Evolutionary conservation across 2,797 vertebrate genomes (phyloP), one percentile per base, ranked within the genome.

Genomic region (Arnoldichthys spilopterus): DNA sequence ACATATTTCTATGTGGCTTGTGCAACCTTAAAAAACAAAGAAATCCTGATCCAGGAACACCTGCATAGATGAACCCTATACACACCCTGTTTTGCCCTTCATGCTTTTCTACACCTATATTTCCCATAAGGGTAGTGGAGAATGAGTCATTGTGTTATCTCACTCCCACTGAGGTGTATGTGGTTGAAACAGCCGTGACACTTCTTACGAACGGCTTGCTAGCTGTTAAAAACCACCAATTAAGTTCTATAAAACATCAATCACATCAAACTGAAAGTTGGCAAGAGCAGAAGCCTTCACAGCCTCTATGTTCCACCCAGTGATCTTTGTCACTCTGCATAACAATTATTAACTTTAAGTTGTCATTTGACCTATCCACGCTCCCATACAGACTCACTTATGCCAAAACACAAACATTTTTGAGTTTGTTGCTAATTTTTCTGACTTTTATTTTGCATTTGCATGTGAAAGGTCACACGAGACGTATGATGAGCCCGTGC

Each of bases 121-220:
- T 72, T 18, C 45, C 34, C 28, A 68, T 28, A 69, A 70, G 34
- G 47, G 26, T 8, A 32, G 45, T 69, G n/a, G 13, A 49, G 30
- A 34, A 24, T 78, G 68, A 72, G n/a, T 79, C 37, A 78, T 6
- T 30, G 34, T 22, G 1, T 72, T 54, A 51, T 32, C 40, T 12
- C 8, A 47, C 28, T 28, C n/a, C 2, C 3, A 37, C 18, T 64
- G 26, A 66, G 34, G 37, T 66, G 30, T 53, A 34, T 67, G 26
- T 66, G 43, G 37, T 47, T 78, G 20, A 64, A 54, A 30, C 24
- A 64, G 22, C 61, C 1, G 22, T 1, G 0, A 24, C 40, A 77
- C 11, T 22, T 40, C 43, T 61, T 34, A 20, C 1, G 53, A 68
- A 43, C 9, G 1, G 45, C 53, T 61, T 37, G 20, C 28, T 4